Evolutionary conservation across 2,113 vertebrate species (phyloP), one percentile per base, ranked within the genome.

Genomic region (Beaufortia kweichowensis): DNA sequence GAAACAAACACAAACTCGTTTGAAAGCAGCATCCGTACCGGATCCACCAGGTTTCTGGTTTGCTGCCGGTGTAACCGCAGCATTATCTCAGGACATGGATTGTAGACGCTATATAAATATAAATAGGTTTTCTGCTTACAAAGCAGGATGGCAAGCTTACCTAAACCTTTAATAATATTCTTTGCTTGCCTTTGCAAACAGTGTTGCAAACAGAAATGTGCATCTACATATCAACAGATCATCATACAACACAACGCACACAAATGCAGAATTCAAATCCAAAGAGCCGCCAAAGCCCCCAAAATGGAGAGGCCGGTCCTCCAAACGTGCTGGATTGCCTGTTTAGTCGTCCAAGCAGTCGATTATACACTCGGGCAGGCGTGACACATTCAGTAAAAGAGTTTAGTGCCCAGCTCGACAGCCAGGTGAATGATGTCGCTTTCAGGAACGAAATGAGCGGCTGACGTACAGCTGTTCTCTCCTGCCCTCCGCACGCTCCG

Each of bases 301-400:
- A 70, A 61, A 53, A 62, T 26, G 26, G 24, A 46, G 50, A 76
- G 31, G 39, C 29, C 5, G 76, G 48, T 39, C 75, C 55, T 66
- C 39, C 61, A 65, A 62, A 77, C 64, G 46, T 69, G 84, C 64
- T 61, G 28, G 66, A 78, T 77, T 77, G 79, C 79, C 81, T 80
- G 75, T 81, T 83, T 78, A 78, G 75, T 81, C 56, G 46, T 69
- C 74, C 77, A 78, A 71, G 55, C 63, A 80, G 67, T 80, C 81
- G 71, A 80, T 83, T 83, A 83, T 74, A 79, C 81, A 83, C 78
- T 74, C 55, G 78, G 81, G 68, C 63, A n/a, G 74, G 31, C 62
- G 55, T 68, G 74, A 76, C 74, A 73, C 21, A 62, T 41, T 79
- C 60, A 55, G 78, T 77, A 61, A 77, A 64, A 59, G 77, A 71